Conservation (phyloP, 2,888 invertebrate species). For the Serrognathus titanus region DNA sequence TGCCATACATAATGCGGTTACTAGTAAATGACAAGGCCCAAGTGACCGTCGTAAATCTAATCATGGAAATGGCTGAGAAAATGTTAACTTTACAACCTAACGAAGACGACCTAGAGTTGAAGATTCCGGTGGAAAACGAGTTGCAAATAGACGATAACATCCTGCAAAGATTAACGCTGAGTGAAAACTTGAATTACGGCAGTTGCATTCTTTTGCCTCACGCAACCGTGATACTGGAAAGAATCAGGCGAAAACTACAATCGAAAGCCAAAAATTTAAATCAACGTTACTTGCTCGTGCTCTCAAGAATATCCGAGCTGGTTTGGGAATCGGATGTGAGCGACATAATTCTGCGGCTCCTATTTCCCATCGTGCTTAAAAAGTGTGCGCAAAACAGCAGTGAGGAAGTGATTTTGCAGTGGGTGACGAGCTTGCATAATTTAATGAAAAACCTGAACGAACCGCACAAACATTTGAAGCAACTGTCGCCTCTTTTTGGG, state of each 20-base stretch:
- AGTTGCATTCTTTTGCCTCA: slow-evolving; percentile 72
- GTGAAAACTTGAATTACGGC: slow-evolving; percentile 63
- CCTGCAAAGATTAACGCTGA: slow-evolving; percentile 36
- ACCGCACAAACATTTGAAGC: slow-evolving; percentile 64
- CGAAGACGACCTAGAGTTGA: slow-evolving; percentile 49
- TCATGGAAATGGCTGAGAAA: slow-evolving; percentile 73
- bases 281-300: slow-evolving; percentile 67
- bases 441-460: slow-evolving; percentile 65
- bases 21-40: slow-evolving; percentile 68
- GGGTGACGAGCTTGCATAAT: slow-evolving; percentile 71
- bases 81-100: slow-evolving; percentile 64
- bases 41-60: slow-evolving; percentile 61
- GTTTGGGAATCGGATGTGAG: slow-evolving; percentile 66
- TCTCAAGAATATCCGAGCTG: slow-evolving; percentile 73
- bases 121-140: slow-evolving; percentile 47
- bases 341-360: slow-evolving; percentile 64
- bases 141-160: slow-evolving; percentile 39
- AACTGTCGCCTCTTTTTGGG: slow-evolving; percentile 70
- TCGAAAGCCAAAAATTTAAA: slow-evolving; percentile 60
- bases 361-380: slow-evolving; percentile 68
- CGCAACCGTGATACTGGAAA: slow-evolving; percentile 66
- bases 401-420: slow-evolving; percentile 67
- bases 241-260: slow-evolving; percentile 64
- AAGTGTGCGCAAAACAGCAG: slow-evolving; percentile 59
- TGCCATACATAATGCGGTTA: slow-evolving; percentile 68